These are phyloP conservation scores for Eulemur mongoz DNA, from an alignment of 2,797 vertebrate species.

Conservation along the genomic window DNA sequence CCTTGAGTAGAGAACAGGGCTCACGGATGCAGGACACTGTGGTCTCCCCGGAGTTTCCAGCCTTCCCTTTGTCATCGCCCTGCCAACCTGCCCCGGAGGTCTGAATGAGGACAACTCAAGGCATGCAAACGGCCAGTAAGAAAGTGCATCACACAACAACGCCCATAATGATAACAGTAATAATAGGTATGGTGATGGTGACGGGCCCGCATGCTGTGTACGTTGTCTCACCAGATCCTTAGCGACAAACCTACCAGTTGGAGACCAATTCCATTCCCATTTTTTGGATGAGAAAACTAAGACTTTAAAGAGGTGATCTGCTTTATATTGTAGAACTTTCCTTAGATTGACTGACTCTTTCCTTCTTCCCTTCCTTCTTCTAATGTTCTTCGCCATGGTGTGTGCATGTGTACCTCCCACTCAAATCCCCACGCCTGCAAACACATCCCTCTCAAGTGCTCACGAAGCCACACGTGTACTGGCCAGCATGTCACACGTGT, in stretches of 20 bases:
- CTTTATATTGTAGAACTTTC: not conserved
- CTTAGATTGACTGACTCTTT: not conserved
- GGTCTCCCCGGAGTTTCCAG: not conserved
- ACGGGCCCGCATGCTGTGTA: fast-evolving
- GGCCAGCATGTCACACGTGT: fast-evolving
- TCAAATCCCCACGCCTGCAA: not conserved
- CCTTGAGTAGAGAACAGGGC: not conserved
- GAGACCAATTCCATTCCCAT: no score
- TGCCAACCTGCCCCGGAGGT: not conserved
- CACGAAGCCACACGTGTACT: not conserved
- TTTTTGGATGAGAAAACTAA: not conserved
- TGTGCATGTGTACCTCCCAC: not conserved
- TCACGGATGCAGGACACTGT: not conserved
- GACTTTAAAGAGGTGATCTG: not conserved
- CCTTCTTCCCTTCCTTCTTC: not conserved
- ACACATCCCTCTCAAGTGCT: not conserved
- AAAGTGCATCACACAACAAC: not conserved
- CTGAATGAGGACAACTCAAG: not conserved
- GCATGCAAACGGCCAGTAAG: not conserved
- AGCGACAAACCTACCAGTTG: not conserved
- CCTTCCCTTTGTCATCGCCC: not conserved
- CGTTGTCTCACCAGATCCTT: not conserved
- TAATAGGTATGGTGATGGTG: no score
- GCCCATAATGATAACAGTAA: fast-evolving
- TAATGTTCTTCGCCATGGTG: not conserved